Percentiles rank a stretch among this genome's conserved stretches.
These are phyloP conservation scores for Neotragus pygmaeus DNA, from an alignment of 2,113 vertebrate genomes.

Conservation along the genomic window DNA sequence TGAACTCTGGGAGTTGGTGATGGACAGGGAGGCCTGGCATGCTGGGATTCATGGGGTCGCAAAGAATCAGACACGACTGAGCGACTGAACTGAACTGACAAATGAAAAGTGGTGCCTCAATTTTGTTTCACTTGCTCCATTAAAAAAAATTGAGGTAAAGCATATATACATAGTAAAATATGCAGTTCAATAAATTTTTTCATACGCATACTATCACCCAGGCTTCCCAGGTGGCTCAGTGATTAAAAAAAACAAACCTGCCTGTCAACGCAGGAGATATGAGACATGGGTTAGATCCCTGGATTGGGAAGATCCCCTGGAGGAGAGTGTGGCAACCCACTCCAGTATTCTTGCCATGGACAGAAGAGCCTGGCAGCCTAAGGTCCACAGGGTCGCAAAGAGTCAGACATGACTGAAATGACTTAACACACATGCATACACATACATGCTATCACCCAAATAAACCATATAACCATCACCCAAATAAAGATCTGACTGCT, in stretches of 20 bases:
- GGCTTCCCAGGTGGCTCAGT: neutral
- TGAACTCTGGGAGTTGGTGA: too few relatives aligned
- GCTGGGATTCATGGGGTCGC: too few relatives aligned
- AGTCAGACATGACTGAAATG: neutral
- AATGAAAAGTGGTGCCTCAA: neutral
- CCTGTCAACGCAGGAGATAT: neutral
- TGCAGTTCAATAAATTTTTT: neutral
- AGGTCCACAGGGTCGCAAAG: neutral
- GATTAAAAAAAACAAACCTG: neutral
- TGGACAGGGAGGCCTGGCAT: too few relatives aligned
- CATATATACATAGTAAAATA: neutral
- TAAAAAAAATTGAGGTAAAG: neutral
- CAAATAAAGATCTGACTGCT: neutral
- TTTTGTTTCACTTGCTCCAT: neutral
- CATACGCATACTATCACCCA: neutral
- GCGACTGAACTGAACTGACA: neutral
- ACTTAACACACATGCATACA: neutral
- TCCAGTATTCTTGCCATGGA: neutral
- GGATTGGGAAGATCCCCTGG: neutral
- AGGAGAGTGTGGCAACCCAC: neutral
- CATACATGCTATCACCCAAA: neutral
- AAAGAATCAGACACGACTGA: too few relatives aligned
- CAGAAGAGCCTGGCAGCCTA: neutral
- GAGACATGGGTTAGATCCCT: neutral
- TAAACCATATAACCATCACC: neutral